Conservation (phyloP, 2,888 invertebrate species). For the Drosophila koepferae region DNA sequence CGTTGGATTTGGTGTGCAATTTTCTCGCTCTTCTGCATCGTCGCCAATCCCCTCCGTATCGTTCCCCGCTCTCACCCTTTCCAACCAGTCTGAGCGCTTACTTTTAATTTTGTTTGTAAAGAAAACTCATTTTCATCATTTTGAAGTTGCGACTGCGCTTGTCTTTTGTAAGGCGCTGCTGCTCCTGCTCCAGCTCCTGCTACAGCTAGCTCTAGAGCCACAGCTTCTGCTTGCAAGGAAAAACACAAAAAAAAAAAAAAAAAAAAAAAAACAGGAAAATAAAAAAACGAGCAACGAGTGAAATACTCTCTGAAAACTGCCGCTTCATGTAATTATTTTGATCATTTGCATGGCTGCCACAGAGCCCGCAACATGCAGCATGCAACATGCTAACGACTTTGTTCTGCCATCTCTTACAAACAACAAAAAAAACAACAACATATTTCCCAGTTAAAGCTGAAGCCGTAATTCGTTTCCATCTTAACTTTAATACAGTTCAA, state of each 20-base stretch:
- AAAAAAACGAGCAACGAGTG: slow-evolving; percentile 17
- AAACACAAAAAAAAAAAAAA: slow-evolving; percentile 3
- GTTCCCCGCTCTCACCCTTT: not conserved
- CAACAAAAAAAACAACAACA: not conserved
- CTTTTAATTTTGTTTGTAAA: slow-evolving; percentile 81
- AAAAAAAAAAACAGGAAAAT: not conserved
- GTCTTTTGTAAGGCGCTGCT: slow-evolving; percentile 64
- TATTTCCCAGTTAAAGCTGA: slow-evolving; percentile 1
- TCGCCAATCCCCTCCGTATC: slow-evolving; percentile 12
- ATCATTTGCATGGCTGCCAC: slow-evolving; percentile 71
- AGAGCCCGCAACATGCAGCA: slow-evolving; percentile 49
- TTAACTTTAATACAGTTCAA: slow-evolving; percentile 15
- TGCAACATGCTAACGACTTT: slow-evolving; percentile 52
- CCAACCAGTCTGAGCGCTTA: slow-evolving; percentile 54
- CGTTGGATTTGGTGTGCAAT: slow-evolving; percentile 77
- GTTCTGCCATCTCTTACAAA: slow-evolving; percentile 37
- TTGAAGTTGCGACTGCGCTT: slow-evolving; percentile 76
- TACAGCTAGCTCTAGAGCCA: no score
- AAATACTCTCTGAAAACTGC: slow-evolving; percentile 53
- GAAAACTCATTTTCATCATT: slow-evolving; percentile 81
- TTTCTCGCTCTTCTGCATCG: slow-evolving; percentile 55
- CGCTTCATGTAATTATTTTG: slow-evolving; percentile 78
- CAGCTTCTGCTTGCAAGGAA: slow-evolving; percentile 31
- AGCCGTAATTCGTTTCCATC: slow-evolving; percentile 5
- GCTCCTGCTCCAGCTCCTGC: slow-evolving; percentile 12